These are phyloP conservation scores for Apis florea DNA, from an alignment of 1,140 invertebrate genomes.

Conservation along the genomic window DNA sequence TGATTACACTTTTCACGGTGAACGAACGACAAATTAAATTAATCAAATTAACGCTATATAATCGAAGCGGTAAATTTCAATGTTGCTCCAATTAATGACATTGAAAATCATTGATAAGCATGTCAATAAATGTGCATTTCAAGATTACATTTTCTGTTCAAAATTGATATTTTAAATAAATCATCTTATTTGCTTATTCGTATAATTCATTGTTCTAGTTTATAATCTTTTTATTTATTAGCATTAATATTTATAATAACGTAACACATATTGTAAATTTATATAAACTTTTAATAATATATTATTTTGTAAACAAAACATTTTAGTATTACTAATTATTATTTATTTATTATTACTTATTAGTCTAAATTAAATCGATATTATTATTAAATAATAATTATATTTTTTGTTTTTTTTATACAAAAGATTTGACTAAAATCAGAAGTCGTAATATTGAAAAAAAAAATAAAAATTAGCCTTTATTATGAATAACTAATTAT, in stretches of 20 bases:
- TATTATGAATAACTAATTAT: conserved; percentile 10
- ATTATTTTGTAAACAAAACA: neutral
- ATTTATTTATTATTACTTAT: neutral
- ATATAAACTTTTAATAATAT: neutral
- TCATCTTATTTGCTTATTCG: neutral
- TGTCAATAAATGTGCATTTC: conserved; percentile 12
- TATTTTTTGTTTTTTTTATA: neutral
- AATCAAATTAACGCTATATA: neutral
- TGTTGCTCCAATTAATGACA: conserved; percentile 13
- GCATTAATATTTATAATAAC: neutral
- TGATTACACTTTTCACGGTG: conserved; percentile 31
- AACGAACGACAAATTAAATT: conserved; percentile 29
- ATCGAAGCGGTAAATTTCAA: neutral
- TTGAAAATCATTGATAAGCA: conserved; percentile 22
- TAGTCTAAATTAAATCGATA: neutral
- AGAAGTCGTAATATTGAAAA: neutral
- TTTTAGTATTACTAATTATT: neutral
- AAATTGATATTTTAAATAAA: neutral
- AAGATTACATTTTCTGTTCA: neutral
- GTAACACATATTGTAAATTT: neutral
- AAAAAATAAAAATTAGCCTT: neutral
- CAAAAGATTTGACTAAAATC: no score
- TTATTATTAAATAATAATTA: neutral
- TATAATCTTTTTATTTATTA: neutral
- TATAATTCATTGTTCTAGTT: neutral